Evolutionary conservation across 2,797 vertebrate genomes (phyloP).

Genomic region (Pseudochirops corinnae): DNA sequence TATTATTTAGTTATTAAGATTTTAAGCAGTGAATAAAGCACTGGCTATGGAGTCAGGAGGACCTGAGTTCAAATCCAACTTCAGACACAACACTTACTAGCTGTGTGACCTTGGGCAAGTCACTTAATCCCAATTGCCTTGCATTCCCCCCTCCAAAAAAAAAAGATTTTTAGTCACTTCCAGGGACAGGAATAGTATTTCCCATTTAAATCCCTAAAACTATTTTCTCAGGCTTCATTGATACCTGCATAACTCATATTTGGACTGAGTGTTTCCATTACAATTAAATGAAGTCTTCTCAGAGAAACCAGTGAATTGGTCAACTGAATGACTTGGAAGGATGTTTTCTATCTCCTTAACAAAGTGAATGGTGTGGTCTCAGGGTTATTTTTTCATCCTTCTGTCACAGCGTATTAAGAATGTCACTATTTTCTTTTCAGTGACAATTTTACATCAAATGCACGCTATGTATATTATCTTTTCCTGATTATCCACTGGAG

Average conservation of each 20-base stretch:
- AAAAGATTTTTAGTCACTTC: conserved; percentile 17
- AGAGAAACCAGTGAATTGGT: conserved; percentile 54
- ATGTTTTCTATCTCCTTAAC: conserved; percentile 25
- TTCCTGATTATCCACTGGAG: neutral
- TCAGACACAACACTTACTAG: too few relatives aligned
- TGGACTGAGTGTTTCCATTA: neutral
- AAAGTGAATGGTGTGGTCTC: conserved; percentile 32
- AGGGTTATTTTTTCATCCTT: conserved; percentile 45
- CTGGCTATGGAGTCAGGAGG: too few relatives aligned
- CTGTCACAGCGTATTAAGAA: conserved; percentile 20
- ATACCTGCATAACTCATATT: neutral
- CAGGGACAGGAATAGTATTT: conserved; percentile 27
- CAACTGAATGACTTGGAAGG: conserved; percentile 48
- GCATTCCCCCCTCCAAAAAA: too few relatives aligned
- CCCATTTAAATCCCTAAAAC: conserved; percentile 30
- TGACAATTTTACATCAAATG: conserved; percentile 36
- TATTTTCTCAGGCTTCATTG: conserved; percentile 42
- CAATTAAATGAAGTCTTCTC: conserved; percentile 31
- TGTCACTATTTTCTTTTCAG: neutral
- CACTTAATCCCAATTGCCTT: too few relatives aligned
- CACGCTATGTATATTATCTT: conserved; percentile 14
- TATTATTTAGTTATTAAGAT: conserved; percentile 38
- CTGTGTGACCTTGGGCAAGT: too few relatives aligned
- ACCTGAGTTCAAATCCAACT: too few relatives aligned
- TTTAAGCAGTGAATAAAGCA: neutral